Conservation (phyloP, 2,797 vertebrate species). For the Alectoris magna region DNA sequence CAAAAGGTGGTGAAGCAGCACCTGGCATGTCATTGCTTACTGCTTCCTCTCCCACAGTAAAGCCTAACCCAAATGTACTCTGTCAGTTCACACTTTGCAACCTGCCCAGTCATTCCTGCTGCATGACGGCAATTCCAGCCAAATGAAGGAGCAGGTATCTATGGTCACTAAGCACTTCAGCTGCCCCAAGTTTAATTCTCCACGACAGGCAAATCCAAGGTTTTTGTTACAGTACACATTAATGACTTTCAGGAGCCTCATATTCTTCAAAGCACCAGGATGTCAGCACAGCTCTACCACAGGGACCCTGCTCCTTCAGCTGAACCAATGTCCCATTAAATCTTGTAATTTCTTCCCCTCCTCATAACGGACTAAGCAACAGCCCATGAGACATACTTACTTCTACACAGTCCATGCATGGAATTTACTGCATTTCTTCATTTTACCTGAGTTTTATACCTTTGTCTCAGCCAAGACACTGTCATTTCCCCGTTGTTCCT, state of each 20-base stretch:
- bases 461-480: not conserved
- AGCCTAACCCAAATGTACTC: not conserved
- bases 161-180: not conserved
- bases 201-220: not conserved
- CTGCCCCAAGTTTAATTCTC: not conserved
- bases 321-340: not conserved
- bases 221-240: not conserved
- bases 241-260: not conserved
- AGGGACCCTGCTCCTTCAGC: not conserved
- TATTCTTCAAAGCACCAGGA: not conserved
- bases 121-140: accelerated
- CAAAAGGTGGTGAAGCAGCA: not conserved
- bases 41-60: not conserved
- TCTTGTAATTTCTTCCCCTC: not conserved
- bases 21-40: not conserved
- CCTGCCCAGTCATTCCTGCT: not conserved
- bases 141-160: not conserved
- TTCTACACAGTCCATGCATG: not conserved
- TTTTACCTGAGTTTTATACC: not conserved
- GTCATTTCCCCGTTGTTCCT: not conserved
- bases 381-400: not conserved
- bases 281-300: not conserved
- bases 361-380: not conserved
- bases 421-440: not conserved
- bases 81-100: accelerated